Base-by-base conservation (phyloP, 2,113 vertebrate genomes). In the Indicator maculatus region DNA sequence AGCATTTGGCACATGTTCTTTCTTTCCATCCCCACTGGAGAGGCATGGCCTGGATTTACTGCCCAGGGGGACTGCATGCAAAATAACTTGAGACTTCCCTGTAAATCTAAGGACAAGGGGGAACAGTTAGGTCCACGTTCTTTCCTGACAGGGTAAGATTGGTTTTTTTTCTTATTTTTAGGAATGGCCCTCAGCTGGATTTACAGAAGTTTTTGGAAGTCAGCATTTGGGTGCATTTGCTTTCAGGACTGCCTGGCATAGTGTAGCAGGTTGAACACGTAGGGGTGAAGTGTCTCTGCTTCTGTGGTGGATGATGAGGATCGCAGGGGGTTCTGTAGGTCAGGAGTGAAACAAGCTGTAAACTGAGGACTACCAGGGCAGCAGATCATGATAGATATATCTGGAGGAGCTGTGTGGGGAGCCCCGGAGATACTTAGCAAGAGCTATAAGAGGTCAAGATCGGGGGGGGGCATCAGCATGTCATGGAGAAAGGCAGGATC, bases 21-120 rank as follows among this genome's bases (percentile, higher is more conserved):
- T 66, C 71, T 93, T 81, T 33, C 53, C 30, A 36, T 72, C 24
- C n/a, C 21, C 26, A 12, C 36, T 70, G 61, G 65, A 86, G 86
- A 78, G 10, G 1, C 75, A 44, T 91, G 93, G 28, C 85, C 90
- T 45, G 84, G 79, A 94, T 93, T 83, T 81, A 45, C 52, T 58
- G 31, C 65, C 50, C 47, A 71, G 24, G 28, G 36, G 60, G 83
- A 41, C 47, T 28, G 33, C 16, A 4, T 56, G 47, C 21, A 72
- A 60, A 73, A 36, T 53, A 60, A 17, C 21, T 79, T 36, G 2
- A 52, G 15, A n/a, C 5, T 56, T 12, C 21, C 23, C 5, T 5
- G 4, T 70, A 75, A 65, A 83, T n/a, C 27, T 33, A 18, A 70
- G 63, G 50, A 10, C 18, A 18, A 7, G 45, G 36, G 33, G 5